phyloP scores from a whole-genome alignment of 2,797 vertebrate genomes.

The Phalanger gymnotis region DNA sequence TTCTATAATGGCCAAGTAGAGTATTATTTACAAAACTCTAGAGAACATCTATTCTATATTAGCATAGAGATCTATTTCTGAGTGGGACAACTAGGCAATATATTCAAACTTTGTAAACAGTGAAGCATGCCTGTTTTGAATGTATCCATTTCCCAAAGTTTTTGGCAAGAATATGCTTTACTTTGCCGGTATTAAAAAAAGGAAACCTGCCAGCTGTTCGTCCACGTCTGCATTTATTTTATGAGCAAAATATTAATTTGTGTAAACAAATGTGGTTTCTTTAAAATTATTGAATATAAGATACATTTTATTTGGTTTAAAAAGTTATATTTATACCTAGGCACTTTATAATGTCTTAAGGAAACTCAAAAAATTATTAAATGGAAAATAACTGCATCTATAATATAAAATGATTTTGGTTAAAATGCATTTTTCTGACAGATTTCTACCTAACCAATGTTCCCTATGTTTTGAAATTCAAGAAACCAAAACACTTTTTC shows the following conservation, averaged over 20 bases:
- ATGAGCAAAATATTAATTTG: background rate
- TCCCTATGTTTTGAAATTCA: slow-evolving; percentile 51
- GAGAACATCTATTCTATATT: background rate
- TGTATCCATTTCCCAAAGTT: background rate
- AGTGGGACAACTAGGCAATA: background rate
- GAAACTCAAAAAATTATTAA: slow-evolving; percentile 58
- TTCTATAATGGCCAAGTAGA: background rate
- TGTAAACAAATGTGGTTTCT: background rate
- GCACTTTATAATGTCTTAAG: slow-evolving; percentile 48
- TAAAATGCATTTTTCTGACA: slow-evolving; percentile 62
- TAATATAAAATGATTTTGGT: slow-evolving; percentile 65
- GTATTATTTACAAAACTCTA: background rate
- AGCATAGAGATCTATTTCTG: background rate
- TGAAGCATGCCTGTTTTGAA: background rate
- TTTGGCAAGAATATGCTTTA: background rate
- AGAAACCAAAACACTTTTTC: slow-evolving; percentile 68
- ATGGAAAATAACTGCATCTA: slow-evolving; percentile 61
- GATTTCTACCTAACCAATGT: slow-evolving; percentile 11
- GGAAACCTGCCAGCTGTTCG: background rate
- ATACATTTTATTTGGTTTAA: background rate
- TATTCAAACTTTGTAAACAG: background rate
- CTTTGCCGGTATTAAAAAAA: background rate
- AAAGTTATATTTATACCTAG: slow-evolving; percentile 60
- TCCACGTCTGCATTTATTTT: background rate
- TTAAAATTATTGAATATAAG: background rate